These are phyloP conservation scores for Girardinus metallicus DNA, from an alignment of 2,797 vertebrate species.

Conservation along the genomic window DNA sequence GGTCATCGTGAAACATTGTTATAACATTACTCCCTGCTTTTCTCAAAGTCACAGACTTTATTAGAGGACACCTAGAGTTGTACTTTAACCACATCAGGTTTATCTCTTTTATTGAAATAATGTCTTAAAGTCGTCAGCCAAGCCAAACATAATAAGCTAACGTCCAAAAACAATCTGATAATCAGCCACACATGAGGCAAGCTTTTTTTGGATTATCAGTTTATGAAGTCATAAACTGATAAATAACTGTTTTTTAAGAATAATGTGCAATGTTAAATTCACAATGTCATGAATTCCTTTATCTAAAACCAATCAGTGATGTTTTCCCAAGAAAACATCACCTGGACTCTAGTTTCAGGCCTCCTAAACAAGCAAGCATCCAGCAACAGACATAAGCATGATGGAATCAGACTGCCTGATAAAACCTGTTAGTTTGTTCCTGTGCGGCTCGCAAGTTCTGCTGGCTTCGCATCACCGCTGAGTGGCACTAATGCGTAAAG, in stretches of 20 bases:
- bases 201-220: neutral
- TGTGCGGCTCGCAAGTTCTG: neutral
- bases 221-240: neutral
- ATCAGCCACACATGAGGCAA: neutral
- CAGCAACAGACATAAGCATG: neutral
- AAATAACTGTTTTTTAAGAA: neutral
- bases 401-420: neutral
- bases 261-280: neutral
- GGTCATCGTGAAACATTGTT: neutral
- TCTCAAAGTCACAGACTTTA: neutral
- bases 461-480: constrained; percentile 15
- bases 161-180: neutral
- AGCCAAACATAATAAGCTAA: neutral
- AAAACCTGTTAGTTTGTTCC: neutral
- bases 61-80: neutral
- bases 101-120: neutral
- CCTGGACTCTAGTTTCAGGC: neutral
- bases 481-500: constrained; percentile 67
- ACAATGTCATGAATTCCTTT: neutral
- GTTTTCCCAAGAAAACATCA: neutral
- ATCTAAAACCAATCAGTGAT: neutral
- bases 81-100: neutral
- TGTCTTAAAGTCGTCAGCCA: neutral
- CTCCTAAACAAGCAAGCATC: neutral
- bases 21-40: neutral